Conservation (phyloP, 2,113 vertebrate species). For the Nothobranchius furzeri region DNA sequence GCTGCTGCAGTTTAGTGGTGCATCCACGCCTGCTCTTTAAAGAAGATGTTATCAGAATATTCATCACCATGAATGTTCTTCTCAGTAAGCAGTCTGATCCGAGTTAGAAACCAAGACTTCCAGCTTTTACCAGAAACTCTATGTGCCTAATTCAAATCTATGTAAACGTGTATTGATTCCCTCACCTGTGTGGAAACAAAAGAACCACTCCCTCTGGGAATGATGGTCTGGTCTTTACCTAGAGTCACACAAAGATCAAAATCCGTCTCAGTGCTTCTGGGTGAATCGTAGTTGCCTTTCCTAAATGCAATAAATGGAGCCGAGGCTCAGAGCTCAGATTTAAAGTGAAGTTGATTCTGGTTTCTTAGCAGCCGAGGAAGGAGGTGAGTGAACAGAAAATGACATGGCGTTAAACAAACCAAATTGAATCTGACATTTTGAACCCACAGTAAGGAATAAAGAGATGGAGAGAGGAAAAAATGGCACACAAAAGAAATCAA, state of each 20-base stretch:
- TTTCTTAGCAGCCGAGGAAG: slow-evolving; percentile 32
- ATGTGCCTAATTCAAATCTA: no score
- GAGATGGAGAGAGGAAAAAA: not conserved
- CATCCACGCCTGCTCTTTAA: no score
- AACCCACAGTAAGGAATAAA: slow-evolving; percentile 18
- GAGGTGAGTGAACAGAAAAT: slow-evolving; percentile 45
- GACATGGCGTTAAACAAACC: slow-evolving; percentile 53
- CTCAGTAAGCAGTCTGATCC: no score
- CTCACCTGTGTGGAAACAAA: slow-evolving; percentile 56
- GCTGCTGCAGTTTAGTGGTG: no score
- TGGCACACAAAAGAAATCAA: slow-evolving; percentile 5
- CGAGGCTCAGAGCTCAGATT: slow-evolving; percentile 34
- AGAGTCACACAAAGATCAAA: slow-evolving; percentile 23
- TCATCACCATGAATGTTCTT: no score
- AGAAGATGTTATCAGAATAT: no score
- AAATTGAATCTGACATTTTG: slow-evolving; percentile 58
- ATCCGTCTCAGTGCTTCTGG: not conserved
- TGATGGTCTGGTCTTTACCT: slow-evolving; percentile 57
- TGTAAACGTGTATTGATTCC: not conserved
- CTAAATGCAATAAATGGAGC: not conserved
- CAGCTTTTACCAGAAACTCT: no score
- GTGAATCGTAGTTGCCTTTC: no score
- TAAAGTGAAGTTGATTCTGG: slow-evolving; percentile 50
- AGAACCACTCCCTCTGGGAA: slow-evolving; percentile 22
- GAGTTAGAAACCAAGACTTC: no score